These are phyloP conservation scores for Gobionotothen gibberifrons DNA, from an alignment of 2,797 vertebrate species.

Conservation along the genomic window DNA sequence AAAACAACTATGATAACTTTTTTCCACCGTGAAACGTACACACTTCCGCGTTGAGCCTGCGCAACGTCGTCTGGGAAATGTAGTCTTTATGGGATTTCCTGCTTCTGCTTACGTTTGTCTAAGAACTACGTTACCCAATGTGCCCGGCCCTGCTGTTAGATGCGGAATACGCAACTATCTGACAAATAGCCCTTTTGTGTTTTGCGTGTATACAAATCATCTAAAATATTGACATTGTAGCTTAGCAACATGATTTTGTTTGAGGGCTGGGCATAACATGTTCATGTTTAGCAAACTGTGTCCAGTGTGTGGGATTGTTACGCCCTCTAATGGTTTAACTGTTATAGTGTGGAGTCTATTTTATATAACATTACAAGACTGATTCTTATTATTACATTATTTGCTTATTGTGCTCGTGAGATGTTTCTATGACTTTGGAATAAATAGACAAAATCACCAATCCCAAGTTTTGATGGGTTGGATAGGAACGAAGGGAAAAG, in stretches of 20 bases:
- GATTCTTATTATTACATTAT: too few species aligned
- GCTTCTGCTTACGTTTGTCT: accelerated
- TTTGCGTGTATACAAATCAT: conserved; percentile 40
- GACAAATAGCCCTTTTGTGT: not conserved
- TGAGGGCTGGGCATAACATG: not conserved
- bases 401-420: too few species aligned
- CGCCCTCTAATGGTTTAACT: conserved; percentile 25
- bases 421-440: too few species aligned
- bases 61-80: conserved; percentile 53
- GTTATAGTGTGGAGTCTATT: too few species aligned
- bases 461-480: too few species aligned
- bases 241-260: conserved; percentile 7
- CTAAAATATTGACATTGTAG: not conserved
- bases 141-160: accelerated
- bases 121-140: conserved; percentile 59
- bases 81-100: conserved; percentile 5
- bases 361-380: too few species aligned
- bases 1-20: conserved; percentile 78
- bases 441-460: too few species aligned
- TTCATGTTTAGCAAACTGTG: not conserved
- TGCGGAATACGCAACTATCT: conserved; percentile 60
- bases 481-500: too few species aligned
- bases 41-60: conserved; percentile 56
- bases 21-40: conserved; percentile 66
- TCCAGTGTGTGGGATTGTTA: not conserved